A percentile compares a stretch with the other conserved stretches of the same genome.
These are phyloP conservation scores for Brachynemurus nebulosus DNA, from an alignment of 2,888 invertebrate genomes.

Conservation along the genomic window DNA sequence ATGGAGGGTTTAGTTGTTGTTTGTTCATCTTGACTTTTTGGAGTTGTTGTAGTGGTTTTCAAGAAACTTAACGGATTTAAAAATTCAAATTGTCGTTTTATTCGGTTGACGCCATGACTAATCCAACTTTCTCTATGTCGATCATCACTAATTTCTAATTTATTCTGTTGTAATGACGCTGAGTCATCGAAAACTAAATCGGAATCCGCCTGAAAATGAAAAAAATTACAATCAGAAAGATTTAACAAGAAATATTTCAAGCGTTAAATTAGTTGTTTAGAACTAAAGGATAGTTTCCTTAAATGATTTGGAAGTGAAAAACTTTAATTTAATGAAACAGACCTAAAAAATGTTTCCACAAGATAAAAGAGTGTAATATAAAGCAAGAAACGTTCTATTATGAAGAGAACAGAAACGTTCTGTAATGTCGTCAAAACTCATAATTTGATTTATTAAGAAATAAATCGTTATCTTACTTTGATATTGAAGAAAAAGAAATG, in stretches of 20 bases:
- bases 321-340: neutral
- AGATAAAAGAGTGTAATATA: no score
- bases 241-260: no score
- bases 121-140: neutral
- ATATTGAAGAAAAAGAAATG: no score
- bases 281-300: no score
- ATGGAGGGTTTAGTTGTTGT: neutral
- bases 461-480: no score
- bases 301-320: neutral
- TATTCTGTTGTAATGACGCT: constrained; percentile 16
- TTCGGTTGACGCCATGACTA: neutral
- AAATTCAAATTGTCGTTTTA: constrained; percentile 2
- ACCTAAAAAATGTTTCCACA: no score
- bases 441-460: no score
- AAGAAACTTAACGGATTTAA: neutral
- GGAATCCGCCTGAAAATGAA: constrained; percentile 28
- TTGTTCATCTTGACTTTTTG: no score
- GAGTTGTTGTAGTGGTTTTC: neutral
- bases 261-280: no score
- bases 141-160: neutral
- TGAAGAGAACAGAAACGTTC: no score
- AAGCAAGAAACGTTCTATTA: no score
- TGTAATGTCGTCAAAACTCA: no score
- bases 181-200: constrained; percentile 30
- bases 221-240: constrained; percentile 13